Percentiles rank a stretch among this genome's conserved stretches.
Evolutionary conservation across 2,797 vertebrate genomes (phyloP).

Genomic region (Todus mexicanus): DNA sequence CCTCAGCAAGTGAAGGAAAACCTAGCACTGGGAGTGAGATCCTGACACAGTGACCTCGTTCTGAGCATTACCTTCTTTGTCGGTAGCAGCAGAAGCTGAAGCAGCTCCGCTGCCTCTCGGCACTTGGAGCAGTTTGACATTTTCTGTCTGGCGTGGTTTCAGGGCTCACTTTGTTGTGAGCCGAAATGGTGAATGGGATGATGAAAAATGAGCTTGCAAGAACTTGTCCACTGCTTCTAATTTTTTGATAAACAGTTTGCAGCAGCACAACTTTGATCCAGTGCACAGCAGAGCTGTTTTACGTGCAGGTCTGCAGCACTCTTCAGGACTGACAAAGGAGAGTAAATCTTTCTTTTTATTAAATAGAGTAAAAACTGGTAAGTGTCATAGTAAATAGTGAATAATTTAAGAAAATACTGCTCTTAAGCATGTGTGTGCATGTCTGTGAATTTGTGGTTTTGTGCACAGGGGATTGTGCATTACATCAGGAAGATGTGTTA

Average conservation of each 20-base stretch:
- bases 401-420: neutral
- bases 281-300: slow-evolving; percentile 10
- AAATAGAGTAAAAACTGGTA: slow-evolving; percentile 28
- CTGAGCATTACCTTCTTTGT: slow-evolving; percentile 45
- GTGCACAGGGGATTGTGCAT: neutral
- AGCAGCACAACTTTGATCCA: slow-evolving; percentile 58
- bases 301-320: slow-evolving; percentile 3
- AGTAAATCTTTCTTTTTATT: slow-evolving; percentile 13
- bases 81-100: slow-evolving; percentile 25
- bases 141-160: slow-evolving; percentile 39
- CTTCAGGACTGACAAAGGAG: neutral
- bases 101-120: slow-evolving; percentile 11
- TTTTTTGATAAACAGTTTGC: slow-evolving; percentile 44
- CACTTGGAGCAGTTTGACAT: slow-evolving; percentile 42
- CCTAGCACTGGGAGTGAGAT: slow-evolving; percentile 7
- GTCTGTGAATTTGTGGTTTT: neutral
- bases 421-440: neutral
- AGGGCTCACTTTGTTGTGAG: slow-evolving; percentile 37
- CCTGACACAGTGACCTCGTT: slow-evolving; percentile 76
- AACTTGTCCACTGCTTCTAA: slow-evolving; percentile 55
- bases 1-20: slow-evolving; percentile 4
- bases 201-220: slow-evolving; percentile 47
- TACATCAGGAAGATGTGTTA: neutral
- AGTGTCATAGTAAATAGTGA: slow-evolving; percentile 1
- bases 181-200: neutral